Percentiles rank a stretch among this genome's conserved stretches.
Evolutionary conservation across 2,113 vertebrate species (phyloP).

Genomic region (Prochilodus magdalenae): DNA sequence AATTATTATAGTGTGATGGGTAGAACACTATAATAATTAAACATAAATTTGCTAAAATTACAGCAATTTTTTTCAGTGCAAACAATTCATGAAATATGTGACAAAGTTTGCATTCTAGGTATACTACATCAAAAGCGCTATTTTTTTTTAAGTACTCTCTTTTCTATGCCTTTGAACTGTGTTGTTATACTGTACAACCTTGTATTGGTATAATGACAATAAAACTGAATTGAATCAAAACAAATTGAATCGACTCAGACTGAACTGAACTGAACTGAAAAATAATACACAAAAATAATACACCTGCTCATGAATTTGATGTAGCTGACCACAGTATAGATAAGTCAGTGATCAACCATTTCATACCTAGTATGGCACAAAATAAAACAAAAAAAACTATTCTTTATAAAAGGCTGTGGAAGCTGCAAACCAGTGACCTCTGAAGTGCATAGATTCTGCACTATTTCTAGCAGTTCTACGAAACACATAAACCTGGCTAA

Average conservation of each 20-base stretch:
- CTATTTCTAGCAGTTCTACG: neutral
- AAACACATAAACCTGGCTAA: neutral
- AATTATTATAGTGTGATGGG: too few relatives aligned
- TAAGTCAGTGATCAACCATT: neutral
- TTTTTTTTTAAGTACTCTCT: neutral
- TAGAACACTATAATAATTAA: neutral
- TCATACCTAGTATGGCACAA: neutral
- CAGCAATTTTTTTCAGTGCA: neutral
- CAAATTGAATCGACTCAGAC: too few relatives aligned
- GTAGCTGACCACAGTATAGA: neutral
- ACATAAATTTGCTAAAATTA: neutral
- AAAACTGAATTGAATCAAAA: too few relatives aligned
- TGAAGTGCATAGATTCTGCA: neutral
- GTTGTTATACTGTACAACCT: too few relatives aligned
- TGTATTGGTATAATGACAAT: too few relatives aligned
- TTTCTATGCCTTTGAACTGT: slow-evolving; percentile 21
- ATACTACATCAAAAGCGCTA: neutral
- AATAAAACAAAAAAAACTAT: too few relatives aligned
- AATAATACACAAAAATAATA: neutral
- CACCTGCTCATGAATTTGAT: neutral
- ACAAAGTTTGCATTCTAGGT: neutral
- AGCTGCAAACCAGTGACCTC: neutral
- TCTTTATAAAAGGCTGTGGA: neutral
- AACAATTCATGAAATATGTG: neutral
- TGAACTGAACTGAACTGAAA: too few relatives aligned